Conservation (phyloP, 1,140 invertebrate species). For the Anthonomus grandis region DNA sequence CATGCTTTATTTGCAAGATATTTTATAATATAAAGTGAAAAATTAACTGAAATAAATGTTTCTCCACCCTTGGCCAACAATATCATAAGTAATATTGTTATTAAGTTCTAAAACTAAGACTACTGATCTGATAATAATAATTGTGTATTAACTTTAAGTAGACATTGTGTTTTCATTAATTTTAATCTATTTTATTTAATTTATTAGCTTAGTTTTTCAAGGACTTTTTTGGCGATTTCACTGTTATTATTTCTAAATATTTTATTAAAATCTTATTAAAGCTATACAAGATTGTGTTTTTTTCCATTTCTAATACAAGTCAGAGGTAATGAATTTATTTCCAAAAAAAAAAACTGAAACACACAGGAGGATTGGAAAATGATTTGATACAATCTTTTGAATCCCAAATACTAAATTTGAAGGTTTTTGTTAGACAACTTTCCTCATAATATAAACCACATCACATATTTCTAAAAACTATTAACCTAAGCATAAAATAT, state of each 20-base stretch:
- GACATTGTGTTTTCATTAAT: conserved; percentile 11
- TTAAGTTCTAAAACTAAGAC: background rate
- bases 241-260: conserved; percentile 25
- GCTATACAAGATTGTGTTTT: no score
- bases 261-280: conserved; percentile 21
- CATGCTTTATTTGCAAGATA: background rate
- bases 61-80: background rate
- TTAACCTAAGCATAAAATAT: conserved; percentile 1
- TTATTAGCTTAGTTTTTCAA: conserved; percentile 3
- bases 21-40: background rate
- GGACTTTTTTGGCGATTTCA: conserved; percentile 8
- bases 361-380: no score
- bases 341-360: no score
- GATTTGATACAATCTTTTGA: no score
- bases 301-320: no score
- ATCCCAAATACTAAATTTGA: no score
- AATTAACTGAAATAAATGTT: background rate
- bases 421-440: no score
- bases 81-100: background rate
- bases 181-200: conserved; percentile 5
- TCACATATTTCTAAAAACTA: no score
- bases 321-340: no score
- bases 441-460: no score
- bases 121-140: background rate
- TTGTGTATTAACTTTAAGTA: background rate